These are phyloP conservation scores for Chiroxiphia lanceolata DNA, from an alignment of 2,797 vertebrate genomes.

Conservation along the genomic window DNA sequence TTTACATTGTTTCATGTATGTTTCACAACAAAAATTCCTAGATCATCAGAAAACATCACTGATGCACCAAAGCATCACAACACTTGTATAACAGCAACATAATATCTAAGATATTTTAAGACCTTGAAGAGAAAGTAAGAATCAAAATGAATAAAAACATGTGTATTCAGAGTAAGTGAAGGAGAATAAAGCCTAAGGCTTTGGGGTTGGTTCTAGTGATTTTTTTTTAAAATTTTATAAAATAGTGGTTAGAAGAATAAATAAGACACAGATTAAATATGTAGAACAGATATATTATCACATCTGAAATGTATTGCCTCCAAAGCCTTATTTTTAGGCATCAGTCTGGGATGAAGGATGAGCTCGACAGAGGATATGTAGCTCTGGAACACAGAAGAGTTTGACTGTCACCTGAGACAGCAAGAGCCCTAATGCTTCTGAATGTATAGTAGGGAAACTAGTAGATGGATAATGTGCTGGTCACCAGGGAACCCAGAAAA, in stretches of 20 bases:
- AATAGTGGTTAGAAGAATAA: not conserved
- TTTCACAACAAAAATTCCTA: not conserved
- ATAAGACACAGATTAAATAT: not conserved
- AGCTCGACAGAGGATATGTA: not conserved
- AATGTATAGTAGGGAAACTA: not conserved
- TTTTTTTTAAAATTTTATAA: not conserved
- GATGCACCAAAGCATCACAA: not conserved
- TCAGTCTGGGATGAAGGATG: not conserved
- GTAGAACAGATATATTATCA: not conserved
- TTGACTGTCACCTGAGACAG: not conserved
- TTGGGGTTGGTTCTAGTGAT: not conserved
- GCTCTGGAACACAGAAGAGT: not conserved
- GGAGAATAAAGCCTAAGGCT: not conserved
- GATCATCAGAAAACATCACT: not conserved
- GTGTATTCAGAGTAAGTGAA: not conserved
- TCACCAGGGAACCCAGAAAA: not conserved
- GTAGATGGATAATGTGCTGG: not conserved
- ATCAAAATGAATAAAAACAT: not conserved
- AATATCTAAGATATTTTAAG: not conserved
- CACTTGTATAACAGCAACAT: not conserved
- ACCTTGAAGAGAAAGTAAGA: not conserved
- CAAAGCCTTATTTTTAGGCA: not conserved
- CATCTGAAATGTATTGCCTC: not conserved
- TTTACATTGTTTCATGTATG: not conserved
- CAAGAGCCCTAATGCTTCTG: not conserved